phyloP scores from a whole-genome alignment of 1,140 invertebrate species.

The Matsumurasca onukii region DNA sequence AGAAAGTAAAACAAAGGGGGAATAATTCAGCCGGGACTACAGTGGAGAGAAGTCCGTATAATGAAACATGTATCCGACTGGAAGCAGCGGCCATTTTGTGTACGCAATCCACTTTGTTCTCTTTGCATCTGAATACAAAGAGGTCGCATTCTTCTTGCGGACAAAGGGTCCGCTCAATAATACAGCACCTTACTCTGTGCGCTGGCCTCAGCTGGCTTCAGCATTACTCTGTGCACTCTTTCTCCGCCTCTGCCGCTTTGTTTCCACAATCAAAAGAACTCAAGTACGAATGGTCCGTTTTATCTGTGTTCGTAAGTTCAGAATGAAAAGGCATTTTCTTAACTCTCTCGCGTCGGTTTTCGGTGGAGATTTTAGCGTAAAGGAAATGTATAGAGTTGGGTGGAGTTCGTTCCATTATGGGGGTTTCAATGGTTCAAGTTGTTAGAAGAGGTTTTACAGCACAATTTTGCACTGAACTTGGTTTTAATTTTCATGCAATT shows the following conservation, averaged over 20 bases:
- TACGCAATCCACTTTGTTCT: conserved; percentile 1
- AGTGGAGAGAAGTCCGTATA: not conserved
- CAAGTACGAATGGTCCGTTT: not conserved
- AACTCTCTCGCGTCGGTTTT: too few relatives aligned
- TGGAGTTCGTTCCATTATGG: too few relatives aligned
- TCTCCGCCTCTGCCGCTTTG: conserved; percentile 2
- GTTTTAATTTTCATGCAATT: too few relatives aligned
- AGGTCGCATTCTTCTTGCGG: conserved; percentile 17
- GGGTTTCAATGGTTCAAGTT: too few relatives aligned
- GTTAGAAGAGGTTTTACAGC: too few relatives aligned
- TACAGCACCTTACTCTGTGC: not conserved
- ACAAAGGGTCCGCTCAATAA: conserved; percentile 16
- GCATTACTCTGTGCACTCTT: not conserved
- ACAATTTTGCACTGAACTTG: too few relatives aligned
- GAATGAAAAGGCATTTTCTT: too few relatives aligned
- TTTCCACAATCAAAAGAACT: not conserved
- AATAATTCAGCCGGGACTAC: not conserved
- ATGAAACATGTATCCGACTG: conserved; percentile 6
- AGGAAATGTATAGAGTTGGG: too few relatives aligned
- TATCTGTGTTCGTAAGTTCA: too few relatives aligned
- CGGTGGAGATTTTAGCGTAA: too few relatives aligned
- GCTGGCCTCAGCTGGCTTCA: not conserved
- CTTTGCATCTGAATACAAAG: conserved; percentile 21
- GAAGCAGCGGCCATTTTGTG: conserved; percentile 2
- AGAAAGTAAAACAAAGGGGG: conserved; percentile 1